A percentile compares a stretch with the other conserved stretches of the same genome.
Conservation (phyloP, 1,140 invertebrate genomes). For the Anoplophora glabripennis region DNA sequence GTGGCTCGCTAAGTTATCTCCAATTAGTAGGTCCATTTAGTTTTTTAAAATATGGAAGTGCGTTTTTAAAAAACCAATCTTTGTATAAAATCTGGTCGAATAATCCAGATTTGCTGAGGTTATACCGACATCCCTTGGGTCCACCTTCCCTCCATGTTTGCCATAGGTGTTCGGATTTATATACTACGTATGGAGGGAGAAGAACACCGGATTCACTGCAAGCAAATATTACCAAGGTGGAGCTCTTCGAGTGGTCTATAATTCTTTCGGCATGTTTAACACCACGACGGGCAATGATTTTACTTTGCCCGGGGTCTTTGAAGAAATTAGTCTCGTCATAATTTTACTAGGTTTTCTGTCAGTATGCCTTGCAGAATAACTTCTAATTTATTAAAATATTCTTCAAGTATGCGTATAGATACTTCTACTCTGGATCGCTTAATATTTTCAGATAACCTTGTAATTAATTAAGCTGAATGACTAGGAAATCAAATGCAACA, state of each 20-base stretch:
- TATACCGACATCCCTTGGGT: background rate
- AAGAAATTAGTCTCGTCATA: constrained; percentile 8
- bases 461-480: too few species aligned
- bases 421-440: too few species aligned
- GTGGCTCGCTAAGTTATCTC: constrained; percentile 11
- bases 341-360: too few species aligned
- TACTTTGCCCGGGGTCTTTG: constrained; percentile 7
- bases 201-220: constrained; percentile 1
- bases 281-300: constrained; percentile 1
- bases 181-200: constrained; percentile 10
- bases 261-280: constrained; percentile 13
- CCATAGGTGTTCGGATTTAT: constrained; percentile 6
- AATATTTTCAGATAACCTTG: too few species aligned
- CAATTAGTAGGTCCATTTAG: background rate
- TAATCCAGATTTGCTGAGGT: constrained; percentile 1
- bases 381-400: background rate
- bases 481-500: too few species aligned
- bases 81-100: constrained; percentile 4
- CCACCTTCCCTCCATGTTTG: constrained; percentile 4
- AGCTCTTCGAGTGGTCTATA: constrained; percentile 5
- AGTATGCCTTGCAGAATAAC: background rate
- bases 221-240: constrained; percentile 15
- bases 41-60: constrained; percentile 1
- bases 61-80: constrained; percentile 2
- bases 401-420: too few species aligned